A percentile compares a stretch with the other conserved stretches of the same genome.
These are phyloP conservation scores for Sanderia malayensis DNA, from an alignment of 30 jellyfish, hydroid and myxozoan genomes.

Conservation along the genomic window DNA sequence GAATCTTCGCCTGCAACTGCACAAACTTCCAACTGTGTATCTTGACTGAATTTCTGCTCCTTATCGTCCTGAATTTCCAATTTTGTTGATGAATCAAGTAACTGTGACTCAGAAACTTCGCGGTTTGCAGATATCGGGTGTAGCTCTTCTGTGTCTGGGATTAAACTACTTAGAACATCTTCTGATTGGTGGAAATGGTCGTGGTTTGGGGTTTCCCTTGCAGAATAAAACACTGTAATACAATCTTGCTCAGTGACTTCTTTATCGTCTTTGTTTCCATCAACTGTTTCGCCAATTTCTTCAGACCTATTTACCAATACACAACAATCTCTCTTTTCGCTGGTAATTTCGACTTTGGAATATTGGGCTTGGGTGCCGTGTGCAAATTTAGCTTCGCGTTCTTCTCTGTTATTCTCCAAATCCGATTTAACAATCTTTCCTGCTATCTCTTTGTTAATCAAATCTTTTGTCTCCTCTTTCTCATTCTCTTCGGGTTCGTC, in stretches of 20 bases:
- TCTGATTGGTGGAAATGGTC: not conserved
- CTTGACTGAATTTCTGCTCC: too few species aligned
- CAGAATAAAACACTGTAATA: not conserved
- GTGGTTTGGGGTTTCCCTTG: not conserved
- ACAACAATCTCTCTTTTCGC: too few species aligned
- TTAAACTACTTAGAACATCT: not conserved
- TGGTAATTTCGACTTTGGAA: too few species aligned
- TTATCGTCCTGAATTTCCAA: too few species aligned
- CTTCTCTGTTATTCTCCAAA: conserved; percentile 4
- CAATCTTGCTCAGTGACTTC: not conserved
- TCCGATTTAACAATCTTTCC: conserved; percentile 8
- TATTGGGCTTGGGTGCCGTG: too few species aligned
- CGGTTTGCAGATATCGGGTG: conserved; percentile 1
- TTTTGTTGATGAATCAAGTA: too few species aligned
- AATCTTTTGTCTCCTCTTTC: conserved; percentile 9
- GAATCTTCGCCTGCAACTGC: too few species aligned
- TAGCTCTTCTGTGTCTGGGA: not conserved
- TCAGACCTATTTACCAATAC: not conserved
- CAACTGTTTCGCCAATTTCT: not conserved
- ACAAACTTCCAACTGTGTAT: too few species aligned
- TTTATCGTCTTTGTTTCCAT: not conserved
- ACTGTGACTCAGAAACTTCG: not conserved
- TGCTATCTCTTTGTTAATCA: conserved; percentile 9
- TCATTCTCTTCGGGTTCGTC: not conserved
- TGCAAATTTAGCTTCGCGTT: not conserved